Conservation (phyloP, 2,797 vertebrate genomes). For the Semaprochilodus insignis region DNA sequence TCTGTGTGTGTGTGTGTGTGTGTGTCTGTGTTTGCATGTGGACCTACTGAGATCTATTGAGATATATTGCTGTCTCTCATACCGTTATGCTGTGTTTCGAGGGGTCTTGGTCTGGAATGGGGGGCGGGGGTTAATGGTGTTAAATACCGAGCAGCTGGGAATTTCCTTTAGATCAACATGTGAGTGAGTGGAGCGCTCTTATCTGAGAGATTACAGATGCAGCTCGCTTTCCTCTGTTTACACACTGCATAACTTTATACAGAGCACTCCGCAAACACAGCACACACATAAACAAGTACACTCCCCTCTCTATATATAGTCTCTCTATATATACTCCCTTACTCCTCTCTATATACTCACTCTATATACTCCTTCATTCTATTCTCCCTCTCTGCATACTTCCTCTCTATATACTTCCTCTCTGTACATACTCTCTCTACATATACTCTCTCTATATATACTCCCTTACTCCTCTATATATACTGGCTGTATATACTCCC, state of each 20-base stretch:
- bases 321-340: no score
- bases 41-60: not conserved
- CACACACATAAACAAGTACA: conserved; percentile 5
- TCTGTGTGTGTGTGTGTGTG: not conserved
- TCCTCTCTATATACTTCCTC: no score
- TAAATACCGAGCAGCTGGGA: conserved; percentile 39
- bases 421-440: no score
- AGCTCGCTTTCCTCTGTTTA: conserved; percentile 57
- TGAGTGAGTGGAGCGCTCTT: not conserved
- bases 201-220: conserved; percentile 53
- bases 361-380: not conserved
- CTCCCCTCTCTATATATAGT: not conserved
- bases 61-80: no score
- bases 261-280: not conserved
- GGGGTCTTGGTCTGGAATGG: not conserved
- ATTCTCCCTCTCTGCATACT: no score
- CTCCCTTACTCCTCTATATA: no score
- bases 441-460: no score
- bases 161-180: conserved; percentile 3
- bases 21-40: not conserved
- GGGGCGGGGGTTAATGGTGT: not conserved
- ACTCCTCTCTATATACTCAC: no score
- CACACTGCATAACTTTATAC: conserved; percentile 43
- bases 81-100: not conserved
- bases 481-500: no score